Conservation (phyloP, 1,140 invertebrate species). For the Oryctes rhinoceros region DNA sequence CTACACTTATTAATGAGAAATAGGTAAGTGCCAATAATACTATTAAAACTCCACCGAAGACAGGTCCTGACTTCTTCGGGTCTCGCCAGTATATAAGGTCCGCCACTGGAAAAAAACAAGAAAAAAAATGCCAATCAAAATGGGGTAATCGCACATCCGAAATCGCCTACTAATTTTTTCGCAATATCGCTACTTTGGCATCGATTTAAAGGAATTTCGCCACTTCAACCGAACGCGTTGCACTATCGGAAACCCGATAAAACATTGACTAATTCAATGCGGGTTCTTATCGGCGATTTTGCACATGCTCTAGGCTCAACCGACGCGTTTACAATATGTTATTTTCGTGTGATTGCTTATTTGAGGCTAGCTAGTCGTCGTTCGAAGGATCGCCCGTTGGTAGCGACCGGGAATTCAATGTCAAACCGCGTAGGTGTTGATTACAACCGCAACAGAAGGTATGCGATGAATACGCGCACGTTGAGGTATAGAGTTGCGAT, state of each 20-base stretch:
- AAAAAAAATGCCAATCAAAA: neutral
- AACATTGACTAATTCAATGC: neutral
- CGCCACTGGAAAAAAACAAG: conserved; percentile 63
- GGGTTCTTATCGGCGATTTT: neutral
- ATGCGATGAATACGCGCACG: neutral
- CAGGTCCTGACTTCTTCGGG: conserved; percentile 91
- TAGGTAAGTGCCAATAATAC: conserved; percentile 91
- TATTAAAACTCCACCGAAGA: conserved; percentile 86
- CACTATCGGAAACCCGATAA: neutral
- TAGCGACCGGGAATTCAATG: conserved; percentile 28
- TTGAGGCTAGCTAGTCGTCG: neutral
- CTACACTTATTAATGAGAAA: conserved; percentile 94
- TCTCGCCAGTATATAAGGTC: conserved; percentile 97
- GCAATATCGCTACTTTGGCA: too few species aligned
- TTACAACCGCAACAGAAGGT: conserved; percentile 20
- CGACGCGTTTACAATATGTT: neutral
- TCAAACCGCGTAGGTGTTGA: conserved; percentile 29
- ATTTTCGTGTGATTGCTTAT: neutral
- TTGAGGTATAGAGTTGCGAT: neutral
- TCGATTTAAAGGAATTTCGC: too few species aligned
- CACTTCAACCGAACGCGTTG: neutral
- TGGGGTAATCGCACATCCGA: too few species aligned
- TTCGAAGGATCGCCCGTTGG: neutral
- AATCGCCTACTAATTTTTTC: neutral
- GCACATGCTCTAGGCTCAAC: neutral